Evolutionary conservation across 2,797 vertebrate species (phyloP), one percentile per base, ranked within the genome.

Genomic region (Pogoniulus pusillus): DNA sequence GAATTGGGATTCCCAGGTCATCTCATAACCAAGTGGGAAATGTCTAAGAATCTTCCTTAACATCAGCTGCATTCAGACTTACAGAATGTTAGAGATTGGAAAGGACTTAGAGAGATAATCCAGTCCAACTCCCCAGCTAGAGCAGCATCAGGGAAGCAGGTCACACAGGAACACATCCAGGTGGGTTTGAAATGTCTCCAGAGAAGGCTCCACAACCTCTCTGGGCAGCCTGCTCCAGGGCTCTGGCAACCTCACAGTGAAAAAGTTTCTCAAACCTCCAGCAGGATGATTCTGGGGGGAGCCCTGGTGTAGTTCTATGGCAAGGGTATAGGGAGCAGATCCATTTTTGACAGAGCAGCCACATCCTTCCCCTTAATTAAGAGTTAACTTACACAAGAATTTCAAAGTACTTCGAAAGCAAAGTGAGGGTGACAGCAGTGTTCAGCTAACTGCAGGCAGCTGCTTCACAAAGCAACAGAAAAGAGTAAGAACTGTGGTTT

Each of bases 401-500:
- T 89, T 62, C 77, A 9, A 90, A 87, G 66, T 73, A 74, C 32
- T 86, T 76, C 13, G 69, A 57, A 77, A 89, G 41, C 16, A 37
- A 90, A 92, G 65, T 29, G 85, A 66, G 72, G 39, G 82, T 82
- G 73, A 88, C 53, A 91, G 41, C 83, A 88, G 76, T 17, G 43
- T 76, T 88, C 74, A 63, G 60, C 71, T 94, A 82, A 91, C 75
- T 72, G 55, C 81, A 89, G 77, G 59, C 76, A 94, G 63, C 45
- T 93, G 82, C 71, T 94, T 82, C 82, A 76, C 41, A 57, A 8
- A 5, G 70, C 70, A 85, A 59, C 66, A 35, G 30, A 64, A 89
- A 83, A 84, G 71, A 66, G 9, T 58, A 64, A 81, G 79, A 92
- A 89, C 71, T 65, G 64, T 76, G 69, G 85, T 93, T 78, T 85